Base-by-base conservation (phyloP, 64 coral and sea anemone genomes). In the Pocillopora damicornis region DNA sequence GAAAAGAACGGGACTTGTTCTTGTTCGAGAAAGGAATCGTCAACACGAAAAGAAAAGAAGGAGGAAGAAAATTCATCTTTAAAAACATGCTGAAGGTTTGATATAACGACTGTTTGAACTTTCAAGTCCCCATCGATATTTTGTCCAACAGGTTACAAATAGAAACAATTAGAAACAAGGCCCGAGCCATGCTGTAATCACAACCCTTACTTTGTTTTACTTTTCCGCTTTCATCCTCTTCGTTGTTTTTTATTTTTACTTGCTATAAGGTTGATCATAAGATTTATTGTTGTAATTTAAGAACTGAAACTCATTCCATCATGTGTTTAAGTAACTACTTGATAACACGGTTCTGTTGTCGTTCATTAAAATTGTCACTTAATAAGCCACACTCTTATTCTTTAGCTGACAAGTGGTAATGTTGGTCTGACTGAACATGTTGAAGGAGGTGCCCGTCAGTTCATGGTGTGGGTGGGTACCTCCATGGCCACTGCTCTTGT, bases 11-110 rank as follows among this genome's bases (percentile, higher is more conserved):
- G 22, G 83, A 95, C 42, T 11, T 99, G 37, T 99, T 99, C 78
- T 79, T 99, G 37, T 99, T 99, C 90, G 93, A 99, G 68, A 99
- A 99, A 83, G 97, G 90, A 59, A 85, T 99, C 74, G 93, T 99
- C 20, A 95, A 93, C 86, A 95, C 97, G 4, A 92, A 92, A 68
- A 95, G 79, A 66, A 92, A 92, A 79, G 97, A 99, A 91, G 93
- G 84, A 25, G 93, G 93, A 77, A 90, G 75, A 30, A 93, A 94
- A 61, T 99, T 88, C 87, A 87, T 75, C 66, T 99, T 91, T 77
- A 95, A 99, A 87, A 94, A 87, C 72, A 78, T 92, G 61, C 56
- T 99, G 11, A 99, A 99, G 93, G 97, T 93, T 62, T 34, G 58
- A 26, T 51, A 51, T 51, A 2, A 51, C 42, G 7, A 51, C 42